Base-by-base conservation (phyloP, 1,140 invertebrate species). In the Zaprionus lachaisei region DNA sequence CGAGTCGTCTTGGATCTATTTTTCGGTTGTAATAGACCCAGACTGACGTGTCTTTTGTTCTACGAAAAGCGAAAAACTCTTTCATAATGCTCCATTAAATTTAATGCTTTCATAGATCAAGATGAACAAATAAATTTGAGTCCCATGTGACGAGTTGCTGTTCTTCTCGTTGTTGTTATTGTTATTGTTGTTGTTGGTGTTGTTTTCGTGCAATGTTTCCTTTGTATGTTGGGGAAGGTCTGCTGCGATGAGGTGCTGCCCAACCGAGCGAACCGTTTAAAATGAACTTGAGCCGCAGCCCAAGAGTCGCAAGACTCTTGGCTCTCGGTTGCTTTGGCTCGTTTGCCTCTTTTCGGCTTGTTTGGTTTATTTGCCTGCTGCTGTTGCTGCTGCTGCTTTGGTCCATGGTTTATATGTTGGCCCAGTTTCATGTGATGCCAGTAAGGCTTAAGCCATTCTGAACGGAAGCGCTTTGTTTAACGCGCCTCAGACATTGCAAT, bases 81-180 rank as follows among this genome's bases (percentile, higher is more conserved):
- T 82, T 82, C 80, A 82, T 80, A 82, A 82, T 82, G 78, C 80
- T 80, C 80, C 80, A 82, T 82, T 77, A 82, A 82, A 80, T 82
- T 80, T 82, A 55, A 82, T 82, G 70, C 78, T 80, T 77, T 82
- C 80, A 82, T 82, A 82, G 80, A 82, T 82, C 80, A 82, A 82
- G 80, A 82, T 82, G 80, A 80, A 82, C 80, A 82, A 82, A 82
- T 81, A 81, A 81, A 81, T 81, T 81, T 80, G 65, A 77, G 72
- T 67, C 60, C 61, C 60, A 69, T 79, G 77, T 66, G 77, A 71
- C 67, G 76, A 79, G 55, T 69, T 79, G 57, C 41, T 22, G 55
- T 68, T 67, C 62, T 67, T 68, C 20, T 49, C 47, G 77, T 63
- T 68, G 73, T 72, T 76, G 67, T 41, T 20, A 11, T 49, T 4